Evolutionary conservation across 1,140 invertebrate species (phyloP).

Genomic region (Melipona quadrifasciata): DNA sequence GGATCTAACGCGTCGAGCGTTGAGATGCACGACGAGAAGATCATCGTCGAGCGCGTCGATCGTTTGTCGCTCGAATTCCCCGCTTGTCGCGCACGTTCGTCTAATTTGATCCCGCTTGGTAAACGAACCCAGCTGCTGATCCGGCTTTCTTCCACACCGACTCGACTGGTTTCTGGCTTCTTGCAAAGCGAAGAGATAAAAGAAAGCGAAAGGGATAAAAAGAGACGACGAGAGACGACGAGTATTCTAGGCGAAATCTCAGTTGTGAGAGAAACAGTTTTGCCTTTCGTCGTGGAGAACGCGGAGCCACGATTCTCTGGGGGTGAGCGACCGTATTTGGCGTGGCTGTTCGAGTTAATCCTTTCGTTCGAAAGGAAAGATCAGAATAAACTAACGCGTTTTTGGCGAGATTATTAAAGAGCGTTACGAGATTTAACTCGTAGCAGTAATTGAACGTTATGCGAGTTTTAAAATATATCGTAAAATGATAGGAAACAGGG

Average conservation of each 20-base stretch:
- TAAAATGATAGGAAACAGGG: too few relatives aligned
- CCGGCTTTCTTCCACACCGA: constrained; percentile 17
- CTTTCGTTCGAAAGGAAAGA: too few relatives aligned
- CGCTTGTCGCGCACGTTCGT: constrained; percentile 19
- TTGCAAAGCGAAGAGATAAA: constrained; percentile 68
- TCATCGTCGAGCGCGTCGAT: not conserved
- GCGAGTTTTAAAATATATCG: too few relatives aligned
- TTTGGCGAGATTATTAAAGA: too few relatives aligned
- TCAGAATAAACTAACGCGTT: too few relatives aligned
- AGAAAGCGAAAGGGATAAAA: not conserved
- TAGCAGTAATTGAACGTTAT: too few relatives aligned
- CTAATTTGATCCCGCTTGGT: constrained; percentile 56
- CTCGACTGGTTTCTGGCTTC: constrained; percentile 8
- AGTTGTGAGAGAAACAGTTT: constrained; percentile 50
- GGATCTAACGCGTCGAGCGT: constrained; percentile 1
- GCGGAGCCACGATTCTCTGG: constrained; percentile 12
- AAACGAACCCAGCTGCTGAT: constrained; percentile 16
- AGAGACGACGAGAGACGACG: not conserved
- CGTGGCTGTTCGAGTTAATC: not conserved
- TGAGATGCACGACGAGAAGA: constrained; percentile 36
- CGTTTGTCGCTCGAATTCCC: constrained; percentile 21
- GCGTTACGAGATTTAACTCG: too few relatives aligned
- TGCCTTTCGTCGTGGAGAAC: constrained; percentile 10
- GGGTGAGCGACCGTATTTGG: constrained; percentile 69
- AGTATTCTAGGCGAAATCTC: constrained; percentile 43